Percentiles rank a stretch among this genome's conserved stretches.
Conservation (phyloP, 1,140 invertebrate genomes). For the Colletes gigas region DNA sequence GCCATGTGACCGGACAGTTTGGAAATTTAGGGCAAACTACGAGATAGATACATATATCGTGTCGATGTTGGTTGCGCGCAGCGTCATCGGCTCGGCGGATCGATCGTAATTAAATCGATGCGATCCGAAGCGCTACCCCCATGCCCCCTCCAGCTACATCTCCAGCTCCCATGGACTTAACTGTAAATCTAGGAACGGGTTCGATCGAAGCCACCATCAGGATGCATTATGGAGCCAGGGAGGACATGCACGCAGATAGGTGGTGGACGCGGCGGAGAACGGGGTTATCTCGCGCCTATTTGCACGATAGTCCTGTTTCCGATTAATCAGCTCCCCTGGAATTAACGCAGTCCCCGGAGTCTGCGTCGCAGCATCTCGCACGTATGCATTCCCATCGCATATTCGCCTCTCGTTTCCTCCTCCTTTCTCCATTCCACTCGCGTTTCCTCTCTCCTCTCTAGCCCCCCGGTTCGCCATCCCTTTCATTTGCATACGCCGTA, state of each 20-base stretch:
- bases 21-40: conserved; percentile 62
- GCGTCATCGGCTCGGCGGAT: conserved; percentile 55
- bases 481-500: conserved; percentile 32
- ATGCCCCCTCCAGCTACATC: neutral
- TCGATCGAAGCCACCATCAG: conserved; percentile 74
- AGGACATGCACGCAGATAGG: conserved; percentile 69
- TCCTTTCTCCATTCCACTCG: neutral
- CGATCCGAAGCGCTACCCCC: conserved; percentile 54
- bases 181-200: conserved; percentile 72
- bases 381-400: conserved; percentile 53
- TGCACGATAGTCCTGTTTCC: conserved; percentile 77
- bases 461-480: neutral
- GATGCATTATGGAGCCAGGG: conserved; percentile 72
- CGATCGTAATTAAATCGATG: conserved; percentile 75
- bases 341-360: conserved; percentile 74
- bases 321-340: conserved; percentile 77
- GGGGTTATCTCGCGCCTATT: conserved; percentile 78
- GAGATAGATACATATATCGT: conserved; percentile 15
- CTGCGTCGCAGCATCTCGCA: conserved; percentile 60
- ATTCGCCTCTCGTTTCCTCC: conserved; percentile 15
- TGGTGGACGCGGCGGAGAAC: conserved; percentile 45
- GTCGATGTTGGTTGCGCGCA: conserved; percentile 45
- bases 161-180: conserved; percentile 59
- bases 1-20: conserved; percentile 49
- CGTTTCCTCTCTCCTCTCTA: neutral